phyloP scores from a whole-genome alignment of 2,797 vertebrate species.

The Myioborus melanocephalus region DNA sequence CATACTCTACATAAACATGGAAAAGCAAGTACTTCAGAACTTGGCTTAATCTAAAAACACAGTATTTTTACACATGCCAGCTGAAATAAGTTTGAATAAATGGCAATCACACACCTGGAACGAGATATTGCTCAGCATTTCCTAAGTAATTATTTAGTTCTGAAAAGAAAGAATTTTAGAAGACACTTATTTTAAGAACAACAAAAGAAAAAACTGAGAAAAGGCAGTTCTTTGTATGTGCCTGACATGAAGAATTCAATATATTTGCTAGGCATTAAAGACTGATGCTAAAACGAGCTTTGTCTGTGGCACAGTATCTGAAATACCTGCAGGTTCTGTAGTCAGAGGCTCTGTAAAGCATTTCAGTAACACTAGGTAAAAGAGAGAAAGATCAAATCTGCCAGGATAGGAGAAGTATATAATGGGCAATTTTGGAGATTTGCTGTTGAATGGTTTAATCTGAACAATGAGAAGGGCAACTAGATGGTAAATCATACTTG shows the following conservation, averaged over 20 bases:
- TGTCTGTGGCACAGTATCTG: background rate
- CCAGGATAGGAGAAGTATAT: background rate
- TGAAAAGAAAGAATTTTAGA: background rate
- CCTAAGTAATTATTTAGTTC: background rate
- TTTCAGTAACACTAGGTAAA: rapidly evolving
- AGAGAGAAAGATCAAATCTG: background rate
- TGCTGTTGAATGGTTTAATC: background rate
- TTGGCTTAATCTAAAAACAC: background rate
- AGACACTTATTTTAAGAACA: background rate
- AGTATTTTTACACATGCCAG: background rate
- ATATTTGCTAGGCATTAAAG: background rate
- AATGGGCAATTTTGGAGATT: background rate
- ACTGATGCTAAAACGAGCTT: background rate
- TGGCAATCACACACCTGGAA: background rate
- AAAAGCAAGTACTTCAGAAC: background rate
- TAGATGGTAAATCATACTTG: background rate
- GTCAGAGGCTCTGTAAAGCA: background rate
- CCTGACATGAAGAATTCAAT: background rate
- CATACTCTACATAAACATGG: background rate
- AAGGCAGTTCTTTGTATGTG: background rate
- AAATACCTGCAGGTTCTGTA: background rate
- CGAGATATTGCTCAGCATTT: background rate
- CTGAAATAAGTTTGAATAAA: background rate
- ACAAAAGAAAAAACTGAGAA: background rate
- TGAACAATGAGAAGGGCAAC: background rate